Evolutionary conservation across 2,113 vertebrate genomes (phyloP).

Genomic region (Dipodomys spectabilis): DNA sequence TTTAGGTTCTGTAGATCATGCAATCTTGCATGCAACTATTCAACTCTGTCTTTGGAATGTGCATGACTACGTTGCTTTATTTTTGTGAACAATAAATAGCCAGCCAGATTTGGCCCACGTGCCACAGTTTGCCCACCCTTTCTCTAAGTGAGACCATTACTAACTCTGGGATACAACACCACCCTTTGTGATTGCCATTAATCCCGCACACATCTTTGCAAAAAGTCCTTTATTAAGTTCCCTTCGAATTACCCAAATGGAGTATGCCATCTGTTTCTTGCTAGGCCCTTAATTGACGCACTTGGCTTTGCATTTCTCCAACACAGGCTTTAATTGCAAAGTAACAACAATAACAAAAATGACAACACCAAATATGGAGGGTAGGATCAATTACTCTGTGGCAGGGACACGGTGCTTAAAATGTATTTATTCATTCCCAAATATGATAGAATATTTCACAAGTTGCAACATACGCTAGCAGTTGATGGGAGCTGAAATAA

Average conservation of each 20-base stretch:
- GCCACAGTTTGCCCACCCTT: background rate
- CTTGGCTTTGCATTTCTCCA: conserved; percentile 73
- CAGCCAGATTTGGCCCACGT: background rate
- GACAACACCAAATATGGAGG: conserved; percentile 38
- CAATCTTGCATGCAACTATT: background rate
- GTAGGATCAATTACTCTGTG: conserved; percentile 4
- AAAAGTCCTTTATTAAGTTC: conserved; percentile 60
- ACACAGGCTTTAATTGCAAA: conserved; percentile 71
- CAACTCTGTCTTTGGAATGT: background rate
- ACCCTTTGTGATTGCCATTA: conserved; percentile 25
- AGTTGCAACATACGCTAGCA: background rate
- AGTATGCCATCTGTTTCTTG: conserved; percentile 74
- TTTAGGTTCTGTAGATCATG: background rate
- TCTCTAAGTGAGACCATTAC: background rate
- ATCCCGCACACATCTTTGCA: conserved; percentile 42
- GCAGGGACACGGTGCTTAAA: background rate
- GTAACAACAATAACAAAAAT: conserved; percentile 50
- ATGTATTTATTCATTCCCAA: background rate
- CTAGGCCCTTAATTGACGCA: conserved; percentile 73
- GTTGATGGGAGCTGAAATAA: conserved; percentile 43
- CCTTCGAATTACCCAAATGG: conserved; percentile 53
- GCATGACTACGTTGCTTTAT: conserved; percentile 26
- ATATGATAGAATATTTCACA: background rate
- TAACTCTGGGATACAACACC: background rate
- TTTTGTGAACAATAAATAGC: background rate